Percentiles rank a stretch among this genome's conserved stretches.
These are phyloP conservation scores for Ailuropoda melanoleuca DNA, from an alignment of 2,113 vertebrate genomes.

Conservation along the genomic window DNA sequence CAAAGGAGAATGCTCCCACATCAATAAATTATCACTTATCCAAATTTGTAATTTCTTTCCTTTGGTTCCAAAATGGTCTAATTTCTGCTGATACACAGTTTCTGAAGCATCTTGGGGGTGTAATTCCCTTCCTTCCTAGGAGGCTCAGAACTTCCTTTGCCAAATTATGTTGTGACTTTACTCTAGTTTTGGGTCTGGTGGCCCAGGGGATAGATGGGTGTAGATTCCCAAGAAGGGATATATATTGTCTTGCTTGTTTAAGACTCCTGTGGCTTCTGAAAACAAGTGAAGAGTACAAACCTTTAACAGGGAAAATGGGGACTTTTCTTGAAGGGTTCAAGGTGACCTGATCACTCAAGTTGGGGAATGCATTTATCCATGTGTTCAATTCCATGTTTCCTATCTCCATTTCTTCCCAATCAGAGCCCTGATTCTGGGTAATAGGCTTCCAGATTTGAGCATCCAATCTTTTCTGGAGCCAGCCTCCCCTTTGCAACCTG, in stretches of 20 bases:
- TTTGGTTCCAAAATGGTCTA: not conserved
- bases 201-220: not conserved
- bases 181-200: not conserved
- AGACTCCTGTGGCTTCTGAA: not conserved
- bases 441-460: not conserved
- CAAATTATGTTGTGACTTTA: not conserved
- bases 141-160: not conserved
- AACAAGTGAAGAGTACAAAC: not conserved
- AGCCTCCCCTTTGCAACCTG: not conserved
- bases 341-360: not conserved
- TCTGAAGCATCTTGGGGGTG: not conserved
- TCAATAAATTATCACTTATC: not conserved
- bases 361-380: not conserved
- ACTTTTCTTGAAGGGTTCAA: not conserved
- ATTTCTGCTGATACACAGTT: not conserved
- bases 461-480: not conserved
- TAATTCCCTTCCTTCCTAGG: not conserved
- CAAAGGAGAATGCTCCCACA: not conserved
- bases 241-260: not conserved
- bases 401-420: not conserved
- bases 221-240: not conserved
- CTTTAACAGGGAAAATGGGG: not conserved
- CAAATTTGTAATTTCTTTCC: not conserved
- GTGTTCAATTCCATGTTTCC: no score
- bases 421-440: not conserved